Evolutionary conservation across 1,140 invertebrate species (phyloP).

Genomic region (Aphis craccivora): DNA sequence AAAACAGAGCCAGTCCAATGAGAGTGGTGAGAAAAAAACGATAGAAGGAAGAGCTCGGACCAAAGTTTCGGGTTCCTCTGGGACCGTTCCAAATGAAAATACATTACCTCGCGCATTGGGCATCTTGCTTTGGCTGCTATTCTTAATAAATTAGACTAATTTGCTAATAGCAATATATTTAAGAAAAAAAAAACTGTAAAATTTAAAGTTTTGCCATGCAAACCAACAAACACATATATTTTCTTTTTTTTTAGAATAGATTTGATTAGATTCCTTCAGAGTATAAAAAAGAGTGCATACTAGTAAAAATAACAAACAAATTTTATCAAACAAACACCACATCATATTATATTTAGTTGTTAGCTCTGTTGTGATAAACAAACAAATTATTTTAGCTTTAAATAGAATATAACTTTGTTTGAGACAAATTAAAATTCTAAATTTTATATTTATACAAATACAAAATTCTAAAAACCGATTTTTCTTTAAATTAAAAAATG

Average conservation of each 20-base stretch:
- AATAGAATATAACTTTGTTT: not conserved
- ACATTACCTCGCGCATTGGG: conserved; percentile 26
- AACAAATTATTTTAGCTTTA: not conserved
- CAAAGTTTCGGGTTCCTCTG: conserved; percentile 51
- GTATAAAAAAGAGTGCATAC: not conserved
- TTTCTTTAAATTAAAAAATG: not conserved
- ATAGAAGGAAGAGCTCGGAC: conserved; percentile 44
- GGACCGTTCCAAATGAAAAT: conserved; percentile 58
- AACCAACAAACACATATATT: conserved; percentile 10
- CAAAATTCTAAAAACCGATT: not conserved
- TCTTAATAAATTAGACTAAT: conserved; percentile 58
- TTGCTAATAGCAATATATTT: conserved; percentile 41
- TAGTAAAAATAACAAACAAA: conserved; percentile 12
- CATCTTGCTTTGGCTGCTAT: conserved; percentile 40
- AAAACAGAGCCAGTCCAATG: conserved; percentile 40
- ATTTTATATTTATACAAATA: not conserved
- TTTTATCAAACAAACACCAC: not conserved
- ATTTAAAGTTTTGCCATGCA: not conserved
- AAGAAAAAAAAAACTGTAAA: conserved; percentile 12
- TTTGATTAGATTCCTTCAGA: not conserved
- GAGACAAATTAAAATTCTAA: not conserved
- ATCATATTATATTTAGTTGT: not conserved
- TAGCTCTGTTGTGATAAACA: not conserved
- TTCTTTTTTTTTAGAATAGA: not conserved
- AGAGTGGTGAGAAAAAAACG: conserved; percentile 39